Base-by-base conservation (phyloP, 2,888 invertebrate species). In the Ferrisia virgata region DNA sequence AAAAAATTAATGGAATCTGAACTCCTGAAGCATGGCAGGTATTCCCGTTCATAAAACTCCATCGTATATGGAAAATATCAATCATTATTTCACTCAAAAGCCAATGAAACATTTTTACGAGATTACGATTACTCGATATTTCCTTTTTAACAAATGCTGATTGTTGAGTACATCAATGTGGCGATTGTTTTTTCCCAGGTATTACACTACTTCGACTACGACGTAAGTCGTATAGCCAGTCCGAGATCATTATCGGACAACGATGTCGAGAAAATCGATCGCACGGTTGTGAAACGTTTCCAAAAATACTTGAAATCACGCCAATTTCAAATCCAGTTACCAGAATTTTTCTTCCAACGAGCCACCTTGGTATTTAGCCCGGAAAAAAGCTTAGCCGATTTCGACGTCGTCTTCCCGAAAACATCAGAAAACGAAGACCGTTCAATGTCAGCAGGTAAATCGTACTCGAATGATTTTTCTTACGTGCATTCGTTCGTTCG, bases 291-390 rank as follows among this genome's bases (percentile, higher is more conserved):
- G 11, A 84, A 84, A 64, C 79, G 84, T 58, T 80, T 84, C 69
- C 58, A 84, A 64, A 31, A 79, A 36, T 92, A 94, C 86, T 88
- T 95, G 85, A 92, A 92, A 88, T 92, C 91, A n/a, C 93, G 94
- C 88, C 93, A 94, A 88, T 92, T 95, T 89, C 92, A 91, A 85
- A 88, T 95, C 86, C 92, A 92, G 87, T 88, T 95, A 87, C 95
- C 95, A 0, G 92, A 93, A 88, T 91, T 92, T 87, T 88, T 93
- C 84, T 93, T 94, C 88, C 92, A 93, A 87, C 90, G 90, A 86
- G 92, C 93, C 79, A 91, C 92, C n/a, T 85, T 88, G 1, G 85
- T 86, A 39, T 86, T 88, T 86, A 85, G 86, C 80, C 87, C 88
- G 0, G 85, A 86, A 33, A 87, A 88, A 80, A 89, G 89, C 40